Conservation (phyloP, 2,113 vertebrate species). For the Oceanodroma tethys region DNA sequence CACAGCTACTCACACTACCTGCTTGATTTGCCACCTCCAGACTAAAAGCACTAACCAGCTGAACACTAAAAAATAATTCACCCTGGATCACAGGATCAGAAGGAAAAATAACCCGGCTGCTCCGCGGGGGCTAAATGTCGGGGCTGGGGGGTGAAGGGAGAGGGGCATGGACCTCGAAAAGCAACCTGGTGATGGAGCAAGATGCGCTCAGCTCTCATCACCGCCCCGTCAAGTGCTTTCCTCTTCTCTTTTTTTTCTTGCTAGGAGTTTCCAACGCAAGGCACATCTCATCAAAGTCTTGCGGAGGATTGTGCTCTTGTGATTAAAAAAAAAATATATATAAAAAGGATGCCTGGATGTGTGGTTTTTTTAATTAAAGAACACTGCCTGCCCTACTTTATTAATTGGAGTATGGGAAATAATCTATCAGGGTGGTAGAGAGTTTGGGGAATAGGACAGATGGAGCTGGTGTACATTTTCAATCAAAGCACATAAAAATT, state of each 20-base stretch:
- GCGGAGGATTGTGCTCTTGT: background rate
- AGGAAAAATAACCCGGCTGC: background rate
- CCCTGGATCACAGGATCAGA: rapidly evolving
- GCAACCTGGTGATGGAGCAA: background rate
- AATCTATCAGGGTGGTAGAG: conserved; percentile 36
- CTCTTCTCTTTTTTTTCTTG: background rate
- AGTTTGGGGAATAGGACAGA: conserved; percentile 59
- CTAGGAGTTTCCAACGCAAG: background rate
- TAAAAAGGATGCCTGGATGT: conserved; percentile 10
- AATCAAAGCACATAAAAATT: conserved; percentile 55
- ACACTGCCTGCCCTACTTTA: conserved; percentile 58
- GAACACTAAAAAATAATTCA: background rate
- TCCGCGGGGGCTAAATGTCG: rapidly evolving
- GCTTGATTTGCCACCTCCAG: background rate
- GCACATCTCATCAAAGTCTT: conserved; percentile 27
- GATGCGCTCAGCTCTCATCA: background rate
- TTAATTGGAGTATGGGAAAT: conserved; percentile 54
- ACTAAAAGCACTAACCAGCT: background rate
- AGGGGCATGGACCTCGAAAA: background rate
- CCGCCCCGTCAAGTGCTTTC: background rate
- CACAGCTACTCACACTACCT: background rate
- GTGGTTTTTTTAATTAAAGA: conserved; percentile 53
- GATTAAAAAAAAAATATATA: background rate
- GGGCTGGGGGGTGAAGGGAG: background rate
- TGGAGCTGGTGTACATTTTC: conserved; percentile 41